Evolutionary conservation across 2,888 invertebrate species (phyloP).

Genomic region (Rhynchonema sp.): DNA sequence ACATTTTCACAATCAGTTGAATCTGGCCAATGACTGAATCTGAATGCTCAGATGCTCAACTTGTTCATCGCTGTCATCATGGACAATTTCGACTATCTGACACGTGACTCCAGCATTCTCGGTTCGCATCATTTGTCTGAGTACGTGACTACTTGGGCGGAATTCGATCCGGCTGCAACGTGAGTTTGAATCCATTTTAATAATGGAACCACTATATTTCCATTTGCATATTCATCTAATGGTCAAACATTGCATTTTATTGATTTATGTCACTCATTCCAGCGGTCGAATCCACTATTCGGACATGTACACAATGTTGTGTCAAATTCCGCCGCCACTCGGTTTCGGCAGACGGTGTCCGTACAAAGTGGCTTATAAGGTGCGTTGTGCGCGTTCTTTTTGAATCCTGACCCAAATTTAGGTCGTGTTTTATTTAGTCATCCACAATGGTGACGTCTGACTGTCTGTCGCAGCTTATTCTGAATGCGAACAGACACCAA

Average conservation of each 20-base stretch:
- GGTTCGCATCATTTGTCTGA: conserved; percentile 98
- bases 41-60: conserved; percentile 75
- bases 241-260: no score
- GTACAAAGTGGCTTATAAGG: conserved; percentile 87
- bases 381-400: conserved; percentile 23
- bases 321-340: conserved; percentile 90
- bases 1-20: no score
- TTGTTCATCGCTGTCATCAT: conserved; percentile 57
- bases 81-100: background rate
- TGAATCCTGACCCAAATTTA: no score
- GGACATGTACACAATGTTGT: conserved; percentile 77
- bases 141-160: conserved; percentile 75
- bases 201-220: background rate
- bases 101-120: background rate
- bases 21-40: no score
- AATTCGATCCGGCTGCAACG: conserved; percentile 84
- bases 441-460: no score
- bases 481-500: background rate
- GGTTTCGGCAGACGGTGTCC: conserved; percentile 96
- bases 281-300: conserved; percentile 82
- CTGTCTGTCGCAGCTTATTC: no score
- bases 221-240: background rate
- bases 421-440: no score
- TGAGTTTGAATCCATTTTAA: background rate
- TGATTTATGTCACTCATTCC: background rate